Percentiles rank a stretch among this genome's conserved stretches.
These are phyloP conservation scores for Tachina lurida DNA, from an alignment of 2,888 invertebrate species.

Conservation along the genomic window DNA sequence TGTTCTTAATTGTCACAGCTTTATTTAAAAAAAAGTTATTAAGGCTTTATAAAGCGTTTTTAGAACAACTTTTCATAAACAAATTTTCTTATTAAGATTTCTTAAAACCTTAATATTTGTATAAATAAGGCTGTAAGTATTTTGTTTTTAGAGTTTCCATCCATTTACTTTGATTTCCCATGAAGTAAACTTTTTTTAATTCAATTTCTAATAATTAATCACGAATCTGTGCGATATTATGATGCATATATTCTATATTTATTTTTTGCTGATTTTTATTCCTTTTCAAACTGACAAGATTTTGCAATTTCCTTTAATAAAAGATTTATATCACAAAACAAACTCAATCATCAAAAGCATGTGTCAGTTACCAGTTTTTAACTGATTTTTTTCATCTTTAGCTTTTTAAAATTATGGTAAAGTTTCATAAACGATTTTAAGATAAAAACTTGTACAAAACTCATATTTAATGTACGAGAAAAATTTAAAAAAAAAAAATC, in stretches of 20 bases:
- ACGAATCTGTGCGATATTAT: too few species aligned
- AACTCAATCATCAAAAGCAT: constrained; percentile 58
- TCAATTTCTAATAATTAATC: too few species aligned
- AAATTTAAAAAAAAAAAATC: constrained; percentile 31
- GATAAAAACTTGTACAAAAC: constrained; percentile 52
- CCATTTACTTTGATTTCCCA: too few species aligned
- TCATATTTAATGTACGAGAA: constrained; percentile 12
- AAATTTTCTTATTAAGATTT: too few species aligned
- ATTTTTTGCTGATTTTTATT: neutral
- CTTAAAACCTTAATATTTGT: too few species aligned
- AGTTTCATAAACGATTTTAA: constrained; percentile 50
- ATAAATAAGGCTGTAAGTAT: too few species aligned
- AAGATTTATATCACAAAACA: constrained; percentile 59
- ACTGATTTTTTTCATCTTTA: neutral
- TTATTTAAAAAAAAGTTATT: too few species aligned
- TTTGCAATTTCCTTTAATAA: constrained; percentile 64
- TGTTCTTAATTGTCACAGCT: too few species aligned
- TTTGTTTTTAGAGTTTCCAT: too few species aligned
- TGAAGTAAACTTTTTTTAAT: too few species aligned
- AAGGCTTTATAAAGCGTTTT: too few species aligned
- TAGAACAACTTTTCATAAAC: too few species aligned
- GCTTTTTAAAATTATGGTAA: constrained; percentile 27
- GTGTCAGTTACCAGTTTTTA: constrained; percentile 63
- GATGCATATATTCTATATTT: neutral
- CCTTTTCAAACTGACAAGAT: constrained; percentile 26